Percentiles rank a stretch among this genome's conserved stretches.
These are phyloP conservation scores for Spermophilus dauricus DNA, from an alignment of 2,113 vertebrate species.

Conservation along the genomic window DNA sequence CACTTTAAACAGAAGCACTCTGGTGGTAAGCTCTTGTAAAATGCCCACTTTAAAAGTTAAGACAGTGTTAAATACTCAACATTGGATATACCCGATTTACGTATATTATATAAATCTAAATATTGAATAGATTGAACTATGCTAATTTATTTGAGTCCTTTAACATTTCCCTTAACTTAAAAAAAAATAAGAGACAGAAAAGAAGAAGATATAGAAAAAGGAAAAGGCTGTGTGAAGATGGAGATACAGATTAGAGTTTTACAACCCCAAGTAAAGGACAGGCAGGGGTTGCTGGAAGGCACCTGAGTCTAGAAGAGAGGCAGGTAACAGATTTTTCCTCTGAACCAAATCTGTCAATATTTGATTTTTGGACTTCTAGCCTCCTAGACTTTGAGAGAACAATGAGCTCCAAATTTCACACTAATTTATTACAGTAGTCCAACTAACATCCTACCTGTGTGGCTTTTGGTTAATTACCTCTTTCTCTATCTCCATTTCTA, in stretches of 20 bases:
- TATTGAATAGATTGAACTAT: no score
- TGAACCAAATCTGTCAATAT: neutral
- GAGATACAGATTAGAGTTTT: neutral
- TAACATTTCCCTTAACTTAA: no score
- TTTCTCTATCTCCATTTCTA: slow-evolving; percentile 4
- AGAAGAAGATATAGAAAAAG: neutral
- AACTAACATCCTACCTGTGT: neutral
- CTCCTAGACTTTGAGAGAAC: neutral
- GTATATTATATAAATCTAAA: no score
- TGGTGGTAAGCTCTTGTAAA: no score
- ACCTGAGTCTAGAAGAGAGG: neutral
- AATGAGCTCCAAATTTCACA: neutral
- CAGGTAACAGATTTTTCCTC: neutral
- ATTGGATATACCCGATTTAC: no score
- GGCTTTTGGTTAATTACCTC: neutral
- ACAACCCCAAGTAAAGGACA: neutral
- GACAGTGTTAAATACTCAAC: no score
- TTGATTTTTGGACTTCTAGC: neutral
- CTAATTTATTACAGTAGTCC: neutral
- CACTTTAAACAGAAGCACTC: no score
- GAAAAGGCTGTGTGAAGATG: neutral
- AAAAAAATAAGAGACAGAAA: neutral
- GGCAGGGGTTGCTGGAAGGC: neutral
- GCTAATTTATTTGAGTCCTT: no score
- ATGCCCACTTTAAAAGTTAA: no score